Evolutionary conservation across 2,797 vertebrate genomes (phyloP).

Genomic region (Sebastes vulpes): DNA sequence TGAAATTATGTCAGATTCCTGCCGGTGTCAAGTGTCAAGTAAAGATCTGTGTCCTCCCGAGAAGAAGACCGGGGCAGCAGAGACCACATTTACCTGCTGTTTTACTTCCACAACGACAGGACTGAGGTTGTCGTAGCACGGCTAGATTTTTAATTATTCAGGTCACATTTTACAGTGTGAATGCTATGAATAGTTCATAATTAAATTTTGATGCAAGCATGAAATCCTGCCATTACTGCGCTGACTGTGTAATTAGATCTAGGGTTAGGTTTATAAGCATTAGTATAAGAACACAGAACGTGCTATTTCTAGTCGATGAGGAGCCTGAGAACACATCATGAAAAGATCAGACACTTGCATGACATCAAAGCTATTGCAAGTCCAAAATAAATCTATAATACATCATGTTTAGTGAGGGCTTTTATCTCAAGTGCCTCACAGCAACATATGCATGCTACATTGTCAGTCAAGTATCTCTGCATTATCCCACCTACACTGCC

Average conservation of each 20-base stretch:
- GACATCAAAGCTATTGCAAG: not conserved
- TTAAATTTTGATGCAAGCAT: slow-evolving; percentile 72
- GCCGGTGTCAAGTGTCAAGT: slow-evolving; percentile 17
- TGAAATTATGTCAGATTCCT: slow-evolving; percentile 8
- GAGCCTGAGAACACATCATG: slow-evolving; percentile 6
- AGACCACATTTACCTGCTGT: not conserved
- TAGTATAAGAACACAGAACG: slow-evolving; percentile 1
- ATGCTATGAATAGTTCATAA: slow-evolving; percentile 61
- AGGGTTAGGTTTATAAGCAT: slow-evolving; percentile 38
- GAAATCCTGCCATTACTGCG: slow-evolving; percentile 56
- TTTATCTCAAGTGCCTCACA: slow-evolving; percentile 8
- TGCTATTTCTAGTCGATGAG: slow-evolving; percentile 10
- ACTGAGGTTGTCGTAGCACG: slow-evolving; percentile 26
- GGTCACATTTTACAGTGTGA: slow-evolving; percentile 63
- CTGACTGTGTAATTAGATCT: slow-evolving; percentile 54
- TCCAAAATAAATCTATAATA: slow-evolving; percentile 8
- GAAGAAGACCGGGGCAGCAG: not conserved
- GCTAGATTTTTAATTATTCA: slow-evolving; percentile 56
- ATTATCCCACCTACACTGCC: not conserved
- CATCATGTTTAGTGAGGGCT: slow-evolving; percentile 1
- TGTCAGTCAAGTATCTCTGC: not conserved
- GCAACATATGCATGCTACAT: not conserved
- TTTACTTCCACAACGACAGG: slow-evolving; percentile 12
- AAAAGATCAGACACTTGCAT: slow-evolving; percentile 4
- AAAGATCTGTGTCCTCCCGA: slow-evolving; percentile 11